phyloP scores from a whole-genome alignment of 1,140 invertebrate genomes.

The Anthonomus grandis region DNA sequence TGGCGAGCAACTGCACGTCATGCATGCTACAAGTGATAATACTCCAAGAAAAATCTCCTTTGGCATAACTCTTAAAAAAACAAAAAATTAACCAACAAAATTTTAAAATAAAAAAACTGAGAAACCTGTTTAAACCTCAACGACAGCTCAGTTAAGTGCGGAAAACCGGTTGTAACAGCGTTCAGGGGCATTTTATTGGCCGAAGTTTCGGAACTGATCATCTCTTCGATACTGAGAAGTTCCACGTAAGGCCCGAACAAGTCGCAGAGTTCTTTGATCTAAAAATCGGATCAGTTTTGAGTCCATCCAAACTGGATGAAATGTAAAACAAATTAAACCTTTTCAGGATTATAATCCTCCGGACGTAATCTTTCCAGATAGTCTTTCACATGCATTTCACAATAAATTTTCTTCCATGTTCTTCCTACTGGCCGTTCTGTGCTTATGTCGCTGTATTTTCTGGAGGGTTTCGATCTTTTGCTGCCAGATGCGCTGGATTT shows the following conservation, averaged over 20 bases:
- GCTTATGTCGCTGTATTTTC: no score
- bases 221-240: slow-evolving; percentile 46
- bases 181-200: slow-evolving; percentile 53
- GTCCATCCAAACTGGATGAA: background rate
- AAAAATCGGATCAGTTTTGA: slow-evolving; percentile 1
- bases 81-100: background rate
- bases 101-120: no score
- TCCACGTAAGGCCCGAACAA: slow-evolving; percentile 49
- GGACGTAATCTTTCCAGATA: slow-evolving; percentile 53
- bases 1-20: slow-evolving; percentile 51
- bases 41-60: slow-evolving; percentile 49
- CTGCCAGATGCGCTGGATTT: no score
- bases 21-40: slow-evolving; percentile 52
- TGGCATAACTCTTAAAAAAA: slow-evolving; percentile 33
- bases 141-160: slow-evolving; percentile 49
- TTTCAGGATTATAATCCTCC: slow-evolving; percentile 52
- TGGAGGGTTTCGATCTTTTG: no score
- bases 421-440: slow-evolving; percentile 39
- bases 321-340: slow-evolving; percentile 30
- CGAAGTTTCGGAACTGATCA: slow-evolving; percentile 26
- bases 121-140: slow-evolving; percentile 43
- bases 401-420: slow-evolving; percentile 51
- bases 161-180: slow-evolving; percentile 49
- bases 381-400: slow-evolving; percentile 51
- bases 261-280: slow-evolving; percentile 38